Percentiles rank a stretch among this genome's conserved stretches.
phyloP scores from a whole-genome alignment of 2,888 invertebrate genomes.

The Cryptocheilus praepositus region DNA sequence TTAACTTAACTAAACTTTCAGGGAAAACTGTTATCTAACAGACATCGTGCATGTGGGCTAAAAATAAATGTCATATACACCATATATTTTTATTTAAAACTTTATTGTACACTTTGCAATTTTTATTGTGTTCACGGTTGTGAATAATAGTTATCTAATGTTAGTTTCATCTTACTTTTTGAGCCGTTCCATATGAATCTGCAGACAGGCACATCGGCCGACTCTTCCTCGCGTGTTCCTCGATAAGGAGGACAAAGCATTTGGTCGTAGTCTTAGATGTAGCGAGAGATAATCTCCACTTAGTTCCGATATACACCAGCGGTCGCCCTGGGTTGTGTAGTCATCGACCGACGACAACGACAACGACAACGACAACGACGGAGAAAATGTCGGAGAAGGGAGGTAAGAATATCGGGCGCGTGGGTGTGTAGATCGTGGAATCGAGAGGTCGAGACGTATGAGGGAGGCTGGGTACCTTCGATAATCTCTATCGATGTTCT shows the following conservation, averaged over 20 bases:
- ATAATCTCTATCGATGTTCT: conserved; percentile 39
- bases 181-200: too few species aligned
- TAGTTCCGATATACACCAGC: conserved; percentile 33
- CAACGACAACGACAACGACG: conserved; percentile 6
- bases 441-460: conserved; percentile 27
- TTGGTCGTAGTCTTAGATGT: conserved; percentile 36
- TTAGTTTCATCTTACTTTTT: too few species aligned
- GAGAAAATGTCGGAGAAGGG: background rate
- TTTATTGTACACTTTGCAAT: too few species aligned
- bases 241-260: conserved; percentile 50
- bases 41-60: too few species aligned
- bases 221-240: conserved; percentile 35
- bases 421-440: conserved; percentile 34
- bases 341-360: background rate
- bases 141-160: too few species aligned
- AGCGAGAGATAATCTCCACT: conserved; percentile 47
- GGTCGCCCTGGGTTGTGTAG: background rate
- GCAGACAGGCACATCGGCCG: too few species aligned
- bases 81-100: too few species aligned
- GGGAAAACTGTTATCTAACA: too few species aligned
- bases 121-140: too few species aligned
- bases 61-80: too few species aligned
- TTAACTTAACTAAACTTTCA: too few species aligned
- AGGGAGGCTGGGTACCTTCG: conserved; percentile 30
- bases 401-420: conserved; percentile 11